phyloP scores from a whole-genome alignment of 30 jellyfish, hydroid and myxozoan genomes.

The Sanderia malayensis region DNA sequence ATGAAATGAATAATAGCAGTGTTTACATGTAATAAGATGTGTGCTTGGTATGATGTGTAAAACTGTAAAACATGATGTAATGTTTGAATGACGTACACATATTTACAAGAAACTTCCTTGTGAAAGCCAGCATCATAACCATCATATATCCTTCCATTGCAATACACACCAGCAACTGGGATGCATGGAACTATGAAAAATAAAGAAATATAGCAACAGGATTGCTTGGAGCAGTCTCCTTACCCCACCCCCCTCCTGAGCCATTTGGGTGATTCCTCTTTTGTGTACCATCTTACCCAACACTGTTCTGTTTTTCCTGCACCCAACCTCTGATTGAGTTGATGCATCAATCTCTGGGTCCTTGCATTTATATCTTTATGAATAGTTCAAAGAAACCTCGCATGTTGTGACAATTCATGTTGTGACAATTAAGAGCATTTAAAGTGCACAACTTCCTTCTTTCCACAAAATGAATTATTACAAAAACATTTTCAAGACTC shows the following conservation, averaged over 20 bases:
- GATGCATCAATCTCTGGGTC: slow-evolving; percentile 71
- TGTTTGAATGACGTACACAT: slow-evolving; percentile 90
- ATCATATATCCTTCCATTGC: slow-evolving; percentile 46
- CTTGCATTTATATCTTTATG: slow-evolving; percentile 59
- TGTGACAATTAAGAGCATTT: no score
- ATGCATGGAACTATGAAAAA: slow-evolving; percentile 63
- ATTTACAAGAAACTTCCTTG: slow-evolving; percentile 78
- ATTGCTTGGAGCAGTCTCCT: no score
- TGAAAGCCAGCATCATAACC: slow-evolving; percentile 69
- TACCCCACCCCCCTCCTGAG: no score
- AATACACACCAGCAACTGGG: slow-evolving; percentile 69
- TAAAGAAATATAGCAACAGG: no score
- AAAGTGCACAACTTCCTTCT: neutral
- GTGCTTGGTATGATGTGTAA: no score
- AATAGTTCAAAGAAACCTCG: neutral
- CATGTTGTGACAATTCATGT: neutral
- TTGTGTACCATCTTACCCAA: no score
- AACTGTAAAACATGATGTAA: no score
- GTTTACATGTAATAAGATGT: no score
- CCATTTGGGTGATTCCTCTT: no score
- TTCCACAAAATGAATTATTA: neutral
- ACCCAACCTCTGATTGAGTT: slow-evolving; percentile 89
- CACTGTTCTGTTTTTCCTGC: slow-evolving; percentile 75
- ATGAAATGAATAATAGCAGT: no score
- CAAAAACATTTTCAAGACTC: no score